Conservation (phyloP, 2,113 vertebrate species). For the Esox niger region DNA sequence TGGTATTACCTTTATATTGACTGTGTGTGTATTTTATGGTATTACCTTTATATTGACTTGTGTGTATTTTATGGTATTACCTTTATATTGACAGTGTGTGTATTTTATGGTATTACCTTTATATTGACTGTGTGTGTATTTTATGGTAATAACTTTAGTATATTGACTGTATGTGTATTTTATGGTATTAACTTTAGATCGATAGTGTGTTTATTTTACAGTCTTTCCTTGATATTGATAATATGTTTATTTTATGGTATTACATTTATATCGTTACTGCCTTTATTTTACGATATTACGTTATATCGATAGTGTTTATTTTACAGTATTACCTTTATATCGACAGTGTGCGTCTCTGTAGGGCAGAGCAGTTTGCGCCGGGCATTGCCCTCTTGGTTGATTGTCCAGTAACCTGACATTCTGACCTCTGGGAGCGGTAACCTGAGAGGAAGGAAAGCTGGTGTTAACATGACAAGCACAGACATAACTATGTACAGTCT, state of each 20-base stretch:
- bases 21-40: too few relatives aligned
- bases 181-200: too few relatives aligned
- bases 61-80: too few relatives aligned
- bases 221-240: too few relatives aligned
- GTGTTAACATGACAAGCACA: neutral
- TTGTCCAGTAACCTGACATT: conserved; percentile 89
- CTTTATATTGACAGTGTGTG: too few relatives aligned
- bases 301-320: neutral
- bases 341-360: conserved; percentile 78
- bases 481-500: too few relatives aligned
- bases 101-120: neutral
- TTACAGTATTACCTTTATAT: conserved; percentile 86
- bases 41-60: too few relatives aligned
- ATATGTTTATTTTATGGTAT: neutral
- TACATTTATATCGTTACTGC: neutral
- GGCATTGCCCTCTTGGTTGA: conserved; percentile 68
- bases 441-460: conserved; percentile 67
- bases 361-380: conserved; percentile 83
- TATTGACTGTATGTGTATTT: neutral
- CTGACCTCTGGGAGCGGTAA: conserved; percentile 83
- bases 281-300: neutral
- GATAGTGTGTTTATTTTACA: too few relatives aligned
- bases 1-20: too few relatives aligned
- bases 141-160: neutral
- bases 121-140: neutral